A percentile compares a stretch with the other conserved stretches of the same genome.
phyloP scores from a whole-genome alignment of 2,888 invertebrate genomes.

The Temnothorax ravouxi region DNA sequence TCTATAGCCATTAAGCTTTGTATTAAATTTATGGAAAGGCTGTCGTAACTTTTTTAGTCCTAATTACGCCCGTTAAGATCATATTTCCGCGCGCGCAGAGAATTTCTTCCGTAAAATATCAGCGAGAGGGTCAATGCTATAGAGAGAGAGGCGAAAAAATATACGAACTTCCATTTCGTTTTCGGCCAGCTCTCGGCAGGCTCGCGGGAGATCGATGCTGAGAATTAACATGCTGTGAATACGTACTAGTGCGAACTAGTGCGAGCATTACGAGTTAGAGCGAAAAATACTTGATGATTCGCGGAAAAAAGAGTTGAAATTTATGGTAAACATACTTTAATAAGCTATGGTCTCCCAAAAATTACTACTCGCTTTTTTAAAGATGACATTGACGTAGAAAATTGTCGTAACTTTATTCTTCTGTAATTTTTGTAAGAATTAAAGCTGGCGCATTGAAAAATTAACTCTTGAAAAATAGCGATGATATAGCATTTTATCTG shows the following conservation, averaged over 20 bases:
- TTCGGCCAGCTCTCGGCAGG: slow-evolving; percentile 28
- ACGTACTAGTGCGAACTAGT: neutral
- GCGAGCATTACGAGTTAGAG: neutral
- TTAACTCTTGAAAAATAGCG: neutral
- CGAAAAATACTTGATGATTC: slow-evolving; percentile 1
- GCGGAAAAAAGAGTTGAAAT: neutral
- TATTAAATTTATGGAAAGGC: neutral
- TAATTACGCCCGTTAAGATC: slow-evolving; percentile 6
- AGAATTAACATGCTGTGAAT: slow-evolving; percentile 44
- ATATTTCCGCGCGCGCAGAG: neutral
- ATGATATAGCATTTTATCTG: neutral
- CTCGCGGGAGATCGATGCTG: slow-evolving; percentile 36
- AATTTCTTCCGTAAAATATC: slow-evolving; percentile 5
- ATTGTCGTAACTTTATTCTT: neutral
- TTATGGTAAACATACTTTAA: neutral
- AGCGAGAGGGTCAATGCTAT: neutral
- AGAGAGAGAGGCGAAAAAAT: slow-evolving; percentile 1
- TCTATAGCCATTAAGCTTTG: neutral
- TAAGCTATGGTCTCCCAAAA: neutral
- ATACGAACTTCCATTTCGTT: slow-evolving; percentile 42
- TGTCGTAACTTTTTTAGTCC: neutral
- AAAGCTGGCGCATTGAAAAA: neutral
- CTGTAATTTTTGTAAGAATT: neutral
- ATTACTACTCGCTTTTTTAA: neutral
- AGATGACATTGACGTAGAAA: neutral